Evolutionary conservation across 2,113 vertebrate species (phyloP), one percentile per base, ranked within the genome.

Genomic region (Corapipo altera): DNA sequence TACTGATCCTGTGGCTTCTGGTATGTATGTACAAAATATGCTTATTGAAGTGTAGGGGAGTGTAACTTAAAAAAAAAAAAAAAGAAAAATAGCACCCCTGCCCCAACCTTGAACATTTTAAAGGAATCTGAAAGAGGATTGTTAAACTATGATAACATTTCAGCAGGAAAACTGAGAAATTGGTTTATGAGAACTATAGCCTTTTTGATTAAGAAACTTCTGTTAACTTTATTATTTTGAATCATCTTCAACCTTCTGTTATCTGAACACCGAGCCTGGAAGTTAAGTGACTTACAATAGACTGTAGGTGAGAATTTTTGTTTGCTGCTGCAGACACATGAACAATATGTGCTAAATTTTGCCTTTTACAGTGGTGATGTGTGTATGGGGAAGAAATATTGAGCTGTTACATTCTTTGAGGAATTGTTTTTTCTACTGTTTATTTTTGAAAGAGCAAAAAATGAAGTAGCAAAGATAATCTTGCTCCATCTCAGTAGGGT

Each of bases 401-500:
- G 32, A 93, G 11, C 15, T 51, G 7, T 70, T 12, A 6, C 3
- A 4, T 55, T 88, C 37, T 65, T 65, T 43, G 51, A 70, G 33
- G 23, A 70, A 30, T 67, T 49, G 2, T 54, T 91, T 91, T 48
- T 70, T 71, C 44, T 27, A 16, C 24, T 65, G 5, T 59, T 85
- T 39, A 11, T 61, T 76, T 95, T n/a, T 62, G 35, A 65, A 39
- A 88, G 51, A 62, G 17, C 8, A 57, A 18, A 66, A 30, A 37
- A 66, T 17, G 23, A 43, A 18, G 58, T 66, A 22, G 37, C 12
- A 43, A 75, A 81, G 33, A 51, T 55, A 55, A 35, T 81, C 11
- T 86, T 2, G 0, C 58, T 94, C 46, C 2, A 0, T 39, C 52
- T 62, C 2, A 3, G 4, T 76, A 52, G 1, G 0, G 17, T 73